A percentile compares a stretch with the other conserved stretches of the same genome.
These are phyloP conservation scores for Napeogenes sylphis DNA, from an alignment of 2,888 invertebrate genomes.

Conservation along the genomic window DNA sequence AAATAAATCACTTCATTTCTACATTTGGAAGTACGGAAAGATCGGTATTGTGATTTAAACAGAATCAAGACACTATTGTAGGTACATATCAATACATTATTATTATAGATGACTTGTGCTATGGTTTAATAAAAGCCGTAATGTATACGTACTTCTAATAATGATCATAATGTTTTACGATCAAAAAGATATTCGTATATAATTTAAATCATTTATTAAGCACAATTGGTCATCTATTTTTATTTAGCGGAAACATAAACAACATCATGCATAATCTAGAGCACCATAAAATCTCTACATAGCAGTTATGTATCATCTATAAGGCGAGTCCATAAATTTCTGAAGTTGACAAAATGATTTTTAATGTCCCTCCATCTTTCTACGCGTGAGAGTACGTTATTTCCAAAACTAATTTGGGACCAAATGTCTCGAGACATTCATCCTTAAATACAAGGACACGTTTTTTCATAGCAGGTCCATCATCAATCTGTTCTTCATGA, in stretches of 20 bases:
- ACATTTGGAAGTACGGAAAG: constrained; percentile 27
- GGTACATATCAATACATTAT: constrained; percentile 43
- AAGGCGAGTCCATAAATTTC: constrained; percentile 62
- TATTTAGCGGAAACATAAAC: constrained; percentile 56
- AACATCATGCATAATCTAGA: constrained; percentile 48
- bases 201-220: constrained; percentile 3
- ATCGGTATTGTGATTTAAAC: constrained; percentile 25
- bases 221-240: constrained; percentile 35
- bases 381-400: constrained; percentile 61
- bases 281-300: constrained; percentile 60
- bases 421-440: constrained; percentile 57
- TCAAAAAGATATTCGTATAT: not conserved
- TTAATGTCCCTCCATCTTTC: constrained; percentile 60
- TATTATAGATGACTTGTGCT: constrained; percentile 53
- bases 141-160: constrained; percentile 13
- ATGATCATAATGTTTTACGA: constrained; percentile 4
- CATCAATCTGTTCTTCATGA: constrained; percentile 67
- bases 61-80: constrained; percentile 23
- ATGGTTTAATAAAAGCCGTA: constrained; percentile 11
- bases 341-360: constrained; percentile 71
- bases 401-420: constrained; percentile 64
- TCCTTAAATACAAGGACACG: constrained; percentile 65
- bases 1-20: constrained; percentile 35
- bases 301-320: constrained; percentile 53
- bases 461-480: constrained; percentile 63